Evolutionary conservation across 92 coral and sea anemone species (phyloP).

Genomic region (Paragorgia papillata): DNA sequence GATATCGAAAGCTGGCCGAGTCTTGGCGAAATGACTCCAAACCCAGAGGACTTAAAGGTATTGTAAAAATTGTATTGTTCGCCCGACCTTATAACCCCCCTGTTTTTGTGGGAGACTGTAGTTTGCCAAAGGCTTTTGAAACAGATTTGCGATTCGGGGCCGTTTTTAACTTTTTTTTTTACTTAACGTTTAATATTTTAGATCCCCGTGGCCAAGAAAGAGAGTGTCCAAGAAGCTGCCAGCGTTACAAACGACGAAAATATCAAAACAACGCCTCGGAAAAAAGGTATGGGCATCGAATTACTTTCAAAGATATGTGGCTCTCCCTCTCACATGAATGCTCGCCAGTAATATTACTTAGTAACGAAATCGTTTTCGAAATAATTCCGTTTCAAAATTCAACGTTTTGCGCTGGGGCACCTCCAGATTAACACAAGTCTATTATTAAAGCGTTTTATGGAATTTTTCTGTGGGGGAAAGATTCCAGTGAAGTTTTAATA

Average conservation of each 20-base stretch:
- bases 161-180: too few relatives aligned
- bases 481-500: too few relatives aligned
- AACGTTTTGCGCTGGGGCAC: too few relatives aligned
- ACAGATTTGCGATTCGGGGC: too few relatives aligned
- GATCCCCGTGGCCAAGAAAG: constrained; percentile 64
- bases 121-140: too few relatives aligned
- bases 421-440: too few relatives aligned
- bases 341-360: constrained; percentile 6
- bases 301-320: neutral
- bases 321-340: constrained; percentile 27
- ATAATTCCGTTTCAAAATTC: too few relatives aligned
- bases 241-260: constrained; percentile 63
- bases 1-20: constrained; percentile 98
- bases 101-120: too few relatives aligned
- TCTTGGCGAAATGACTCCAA: constrained; percentile 75
- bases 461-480: too few relatives aligned
- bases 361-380: constrained; percentile 9
- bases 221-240: constrained; percentile 67
- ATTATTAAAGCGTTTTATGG: too few relatives aligned
- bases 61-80: neutral
- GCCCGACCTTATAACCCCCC: neutral
- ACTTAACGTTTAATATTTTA: constrained; percentile 4
- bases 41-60: constrained; percentile 30
- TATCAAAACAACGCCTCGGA: constrained; percentile 80
- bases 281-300: constrained; percentile 64